Evolutionary conservation across 2,888 invertebrate species (phyloP).

Genomic region (Yponomeuta plumbellus): DNA sequence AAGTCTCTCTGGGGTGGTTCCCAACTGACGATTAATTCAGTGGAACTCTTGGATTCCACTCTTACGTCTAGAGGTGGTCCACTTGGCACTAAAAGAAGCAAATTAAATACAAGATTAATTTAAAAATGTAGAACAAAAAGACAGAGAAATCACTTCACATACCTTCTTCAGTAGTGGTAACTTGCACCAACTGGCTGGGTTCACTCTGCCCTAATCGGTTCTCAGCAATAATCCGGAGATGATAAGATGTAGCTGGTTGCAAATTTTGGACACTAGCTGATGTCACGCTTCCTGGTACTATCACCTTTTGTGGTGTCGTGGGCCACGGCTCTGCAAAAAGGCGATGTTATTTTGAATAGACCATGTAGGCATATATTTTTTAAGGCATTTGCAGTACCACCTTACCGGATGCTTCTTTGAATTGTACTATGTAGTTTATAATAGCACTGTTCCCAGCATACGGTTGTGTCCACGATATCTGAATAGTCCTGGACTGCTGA

Average conservation of each 20-base stretch:
- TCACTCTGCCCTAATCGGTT: slow-evolving; percentile 92
- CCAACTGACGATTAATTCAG: slow-evolving; percentile 90
- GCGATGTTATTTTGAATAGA: slow-evolving; percentile 7
- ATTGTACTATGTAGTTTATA: slow-evolving; percentile 91
- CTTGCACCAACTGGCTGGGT: slow-evolving; percentile 89
- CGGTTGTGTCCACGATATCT: slow-evolving; percentile 92
- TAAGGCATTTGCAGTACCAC: too few species aligned
- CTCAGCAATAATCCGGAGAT: slow-evolving; percentile 91
- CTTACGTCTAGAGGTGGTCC: slow-evolving; percentile 89
- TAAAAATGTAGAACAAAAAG: not conserved
- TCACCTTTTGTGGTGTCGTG: slow-evolving; percentile 86
- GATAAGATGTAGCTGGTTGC: slow-evolving; percentile 91
- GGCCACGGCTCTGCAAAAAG: slow-evolving; percentile 83
- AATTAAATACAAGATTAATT: not conserved
- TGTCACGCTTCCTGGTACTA: slow-evolving; percentile 89
- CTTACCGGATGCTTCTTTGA: slow-evolving; percentile 88
- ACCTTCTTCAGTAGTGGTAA: slow-evolving; percentile 91
- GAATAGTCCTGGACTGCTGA: slow-evolving; percentile 88
- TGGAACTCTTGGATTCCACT: slow-evolving; percentile 89
- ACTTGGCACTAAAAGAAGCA: slow-evolving; percentile 78
- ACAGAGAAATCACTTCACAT: slow-evolving; percentile 23
- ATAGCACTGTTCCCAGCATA: slow-evolving; percentile 93
- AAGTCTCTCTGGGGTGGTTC: slow-evolving; percentile 90
- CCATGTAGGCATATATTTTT: not conserved
- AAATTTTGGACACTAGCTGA: slow-evolving; percentile 87